Base-by-base conservation (phyloP, 2,797 vertebrate species). In the Malacoctenus gilli region DNA sequence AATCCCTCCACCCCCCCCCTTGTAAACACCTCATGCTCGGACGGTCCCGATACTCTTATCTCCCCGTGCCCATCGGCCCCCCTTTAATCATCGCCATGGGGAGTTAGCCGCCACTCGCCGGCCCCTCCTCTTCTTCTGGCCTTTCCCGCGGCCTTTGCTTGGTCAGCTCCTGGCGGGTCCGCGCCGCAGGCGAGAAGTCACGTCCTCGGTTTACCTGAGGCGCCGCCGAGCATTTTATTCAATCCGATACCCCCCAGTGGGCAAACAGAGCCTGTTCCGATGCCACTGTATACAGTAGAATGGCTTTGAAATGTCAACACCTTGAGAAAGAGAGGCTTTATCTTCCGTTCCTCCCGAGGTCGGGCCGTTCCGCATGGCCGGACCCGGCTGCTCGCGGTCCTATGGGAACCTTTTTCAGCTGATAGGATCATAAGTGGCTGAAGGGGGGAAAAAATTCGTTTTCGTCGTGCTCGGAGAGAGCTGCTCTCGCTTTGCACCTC, bases 21-120 rank as follows among this genome's bases (percentile, higher is more conserved):
- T 84, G 81, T 90, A 90, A 89, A 89, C 87, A 85, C 75, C 81
- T 89, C 70, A 82, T 42, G 85, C 80, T 88, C 40, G 12, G 77
- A 79, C 56, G 71, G 72, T 72, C 83, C 51, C 78, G 59, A 8
- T 54, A 9, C 64, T 75, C 85, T 90, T 87, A 91, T 92, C 90
- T 85, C 61, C 8, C 43, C 7, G n/a, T 60, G 75, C 77, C 72
- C 61, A 65, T 81, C 52, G 18, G 16, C 55, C 61, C 55, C 61
- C 52, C 63, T 83, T 73, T 89, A 83, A 89, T 88, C 85, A 75
- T 40, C 28, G 35, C 68, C 82, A 85, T 79, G 68, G 62, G 44
- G 40, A 46, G 73, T 80, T 83, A 82, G 72, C 80, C 73, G 79
- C 83, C 68, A 75, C n/a, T n/a, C n/a, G n/a, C 47, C 62, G 9